Conservation (phyloP, 2,888 invertebrate species). For the Lymantria monacha region DNA sequence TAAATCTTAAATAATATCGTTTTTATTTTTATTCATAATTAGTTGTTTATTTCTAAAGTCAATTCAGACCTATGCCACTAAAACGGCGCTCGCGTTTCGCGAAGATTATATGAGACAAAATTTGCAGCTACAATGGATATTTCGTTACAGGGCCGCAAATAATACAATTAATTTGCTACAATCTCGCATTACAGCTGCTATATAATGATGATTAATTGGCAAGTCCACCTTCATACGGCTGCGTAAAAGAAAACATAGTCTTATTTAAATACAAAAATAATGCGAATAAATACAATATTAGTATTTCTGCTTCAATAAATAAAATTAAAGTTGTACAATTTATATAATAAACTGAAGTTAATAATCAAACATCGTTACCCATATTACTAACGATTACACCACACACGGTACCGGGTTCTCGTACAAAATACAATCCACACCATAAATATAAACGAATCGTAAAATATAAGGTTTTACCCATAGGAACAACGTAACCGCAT, state of each 20-base stretch:
- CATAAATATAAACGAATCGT: slow-evolving; percentile 39
- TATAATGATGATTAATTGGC: no score
- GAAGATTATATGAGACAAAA: no score
- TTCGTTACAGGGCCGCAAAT: no score
- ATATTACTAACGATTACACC: slow-evolving; percentile 56
- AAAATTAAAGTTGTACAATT: background rate
- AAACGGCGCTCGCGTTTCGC: no score
- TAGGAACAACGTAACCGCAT: slow-evolving; percentile 58
- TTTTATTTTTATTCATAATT: no score
- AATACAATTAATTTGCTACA: no score
- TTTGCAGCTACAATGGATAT: no score
- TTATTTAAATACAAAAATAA: background rate
- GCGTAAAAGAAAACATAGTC: background rate
- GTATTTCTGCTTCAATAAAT: background rate
- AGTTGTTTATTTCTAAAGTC: no score
- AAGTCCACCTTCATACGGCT: no score
- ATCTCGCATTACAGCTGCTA: no score
- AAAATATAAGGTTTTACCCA: slow-evolving; percentile 19
- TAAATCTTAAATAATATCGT: no score
- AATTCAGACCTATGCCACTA: no score
- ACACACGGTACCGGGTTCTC: slow-evolving; percentile 62
- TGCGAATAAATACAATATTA: background rate
- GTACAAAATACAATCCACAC: slow-evolving; percentile 33
- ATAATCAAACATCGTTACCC: slow-evolving; percentile 50
- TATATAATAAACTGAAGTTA: slow-evolving; percentile 8